A percentile compares a stretch with the other conserved stretches of the same genome.
phyloP scores from a whole-genome alignment of 1,140 invertebrate species.

The Eciton burchellii region DNA sequence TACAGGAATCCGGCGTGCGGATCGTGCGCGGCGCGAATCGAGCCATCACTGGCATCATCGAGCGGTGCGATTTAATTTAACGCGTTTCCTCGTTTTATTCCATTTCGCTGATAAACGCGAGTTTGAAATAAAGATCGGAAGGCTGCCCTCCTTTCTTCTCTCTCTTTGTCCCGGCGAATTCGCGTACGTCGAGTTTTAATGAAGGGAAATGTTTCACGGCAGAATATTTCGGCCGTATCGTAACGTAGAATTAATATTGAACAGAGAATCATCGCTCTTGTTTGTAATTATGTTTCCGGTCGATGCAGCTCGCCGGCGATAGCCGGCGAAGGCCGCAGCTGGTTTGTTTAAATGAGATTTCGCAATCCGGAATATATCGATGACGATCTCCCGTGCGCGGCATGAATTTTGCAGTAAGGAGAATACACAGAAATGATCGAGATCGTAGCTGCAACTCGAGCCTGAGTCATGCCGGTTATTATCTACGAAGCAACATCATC shows the following conservation, averaged over 20 bases:
- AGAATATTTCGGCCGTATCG: too few relatives aligned
- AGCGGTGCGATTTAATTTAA: not conserved
- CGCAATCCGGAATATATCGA: not conserved
- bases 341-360: not conserved
- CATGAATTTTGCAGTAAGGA: not conserved
- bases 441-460: not conserved
- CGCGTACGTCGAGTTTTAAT: not conserved
- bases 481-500: constrained; percentile 18
- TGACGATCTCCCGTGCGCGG: not conserved
- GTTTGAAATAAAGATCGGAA: not conserved
- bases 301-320: not conserved
- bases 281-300: not conserved
- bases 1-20: not conserved
- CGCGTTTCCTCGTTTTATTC: not conserved
- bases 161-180: too few relatives aligned
- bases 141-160: too few relatives aligned
- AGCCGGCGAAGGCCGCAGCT: not conserved
- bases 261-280: not conserved
- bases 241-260: too few relatives aligned
- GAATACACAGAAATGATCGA: not conserved
- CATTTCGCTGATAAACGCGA: not conserved
- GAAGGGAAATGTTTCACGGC: not conserved
- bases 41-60: not conserved
- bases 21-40: not conserved
- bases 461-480: not conserved